A percentile compares a stretch with the other conserved stretches of the same genome.
These are phyloP conservation scores for Dendrolimus kikuchii DNA, from an alignment of 1,140 invertebrate genomes.

Conservation along the genomic window DNA sequence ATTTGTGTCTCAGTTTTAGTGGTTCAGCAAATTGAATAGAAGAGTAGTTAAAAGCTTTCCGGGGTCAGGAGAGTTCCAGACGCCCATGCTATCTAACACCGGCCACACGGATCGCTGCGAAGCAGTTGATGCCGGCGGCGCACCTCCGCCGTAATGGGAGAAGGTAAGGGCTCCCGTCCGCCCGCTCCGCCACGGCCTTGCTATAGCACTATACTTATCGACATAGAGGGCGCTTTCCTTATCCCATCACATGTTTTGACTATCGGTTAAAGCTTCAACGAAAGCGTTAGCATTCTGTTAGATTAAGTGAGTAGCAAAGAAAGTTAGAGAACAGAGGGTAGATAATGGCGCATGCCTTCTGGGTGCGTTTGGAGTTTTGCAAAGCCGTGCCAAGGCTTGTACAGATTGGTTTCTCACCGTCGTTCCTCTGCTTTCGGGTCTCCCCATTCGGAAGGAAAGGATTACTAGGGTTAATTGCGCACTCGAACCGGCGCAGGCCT, in stretches of 20 bases:
- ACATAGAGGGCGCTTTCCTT: conserved; percentile 75
- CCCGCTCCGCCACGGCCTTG: conserved; percentile 60
- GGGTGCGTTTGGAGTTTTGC: conserved; percentile 58
- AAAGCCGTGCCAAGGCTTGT: conserved; percentile 61
- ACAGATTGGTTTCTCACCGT: conserved; percentile 64
- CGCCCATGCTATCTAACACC: conserved; percentile 43
- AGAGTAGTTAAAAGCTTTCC: conserved; percentile 61
- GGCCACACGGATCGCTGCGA: conserved; percentile 51
- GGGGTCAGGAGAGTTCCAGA: conserved; percentile 40
- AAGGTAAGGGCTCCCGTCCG: conserved; percentile 73
- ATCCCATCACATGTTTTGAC: conserved; percentile 75
- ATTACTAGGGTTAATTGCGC: conserved; percentile 34
- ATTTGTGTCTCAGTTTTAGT: conserved; percentile 2
- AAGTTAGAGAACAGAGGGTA: conserved; percentile 48
- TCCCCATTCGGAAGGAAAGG: conserved; percentile 42
- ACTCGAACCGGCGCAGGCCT: conserved; percentile 34
- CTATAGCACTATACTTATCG: conserved; percentile 45
- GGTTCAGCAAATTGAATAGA: conserved; percentile 43
- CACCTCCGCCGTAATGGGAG: conserved; percentile 75
- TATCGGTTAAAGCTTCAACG: conserved; percentile 49
- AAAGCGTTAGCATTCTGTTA: conserved; percentile 60
- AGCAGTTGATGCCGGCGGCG: conserved; percentile 60
- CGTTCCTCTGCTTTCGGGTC: conserved; percentile 53
- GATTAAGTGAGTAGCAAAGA: conserved; percentile 52
- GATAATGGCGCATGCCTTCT: conserved; percentile 43